A percentile compares a stretch with the other conserved stretches of the same genome.
Evolutionary conservation across 2,888 invertebrate species (phyloP).

Genomic region (Pollenia angustigena): DNA sequence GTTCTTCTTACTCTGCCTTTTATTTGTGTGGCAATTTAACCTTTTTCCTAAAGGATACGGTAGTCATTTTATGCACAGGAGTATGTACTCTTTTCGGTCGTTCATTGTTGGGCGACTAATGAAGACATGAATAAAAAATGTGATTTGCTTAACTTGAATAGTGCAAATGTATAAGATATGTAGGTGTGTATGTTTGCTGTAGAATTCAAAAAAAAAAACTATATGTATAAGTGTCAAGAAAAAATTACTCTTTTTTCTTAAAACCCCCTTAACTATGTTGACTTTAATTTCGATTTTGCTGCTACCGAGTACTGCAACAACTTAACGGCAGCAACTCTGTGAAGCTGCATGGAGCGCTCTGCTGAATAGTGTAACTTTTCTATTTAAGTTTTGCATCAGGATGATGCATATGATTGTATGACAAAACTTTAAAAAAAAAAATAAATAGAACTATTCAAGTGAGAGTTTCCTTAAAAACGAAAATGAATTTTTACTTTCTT

Average conservation of each 20-base stretch:
- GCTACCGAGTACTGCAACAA: not conserved
- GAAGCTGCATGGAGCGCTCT: not conserved
- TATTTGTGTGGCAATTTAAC: not conserved
- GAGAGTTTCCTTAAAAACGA: slow-evolving; percentile 44
- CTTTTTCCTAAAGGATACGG: slow-evolving; percentile 10
- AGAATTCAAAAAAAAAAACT: not conserved
- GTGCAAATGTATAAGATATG: slow-evolving; percentile 44
- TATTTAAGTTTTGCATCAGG: slow-evolving; percentile 11
- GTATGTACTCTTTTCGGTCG: slow-evolving; percentile 6
- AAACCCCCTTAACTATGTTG: slow-evolving; percentile 31
- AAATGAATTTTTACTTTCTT: slow-evolving; percentile 45
- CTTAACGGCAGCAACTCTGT: not conserved
- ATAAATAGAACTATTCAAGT: slow-evolving; percentile 35
- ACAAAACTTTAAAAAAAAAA: not conserved
- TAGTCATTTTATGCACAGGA: not conserved
- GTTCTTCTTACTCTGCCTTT: not conserved
- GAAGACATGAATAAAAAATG: slow-evolving; percentile 74
- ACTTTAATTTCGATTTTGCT: slow-evolving; percentile 36
- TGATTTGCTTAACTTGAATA: slow-evolving; percentile 64
- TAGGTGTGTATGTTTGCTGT: not conserved
- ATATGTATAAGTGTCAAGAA: slow-evolving; percentile 24
- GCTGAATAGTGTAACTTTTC: slow-evolving; percentile 14
- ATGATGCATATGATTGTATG: slow-evolving; percentile 6
- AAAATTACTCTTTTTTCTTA: not conserved
- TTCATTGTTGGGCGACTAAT: slow-evolving; percentile 68